These are phyloP conservation scores for Serilophus lunatus DNA, from an alignment of 2,113 vertebrate genomes.

Conservation along the genomic window DNA sequence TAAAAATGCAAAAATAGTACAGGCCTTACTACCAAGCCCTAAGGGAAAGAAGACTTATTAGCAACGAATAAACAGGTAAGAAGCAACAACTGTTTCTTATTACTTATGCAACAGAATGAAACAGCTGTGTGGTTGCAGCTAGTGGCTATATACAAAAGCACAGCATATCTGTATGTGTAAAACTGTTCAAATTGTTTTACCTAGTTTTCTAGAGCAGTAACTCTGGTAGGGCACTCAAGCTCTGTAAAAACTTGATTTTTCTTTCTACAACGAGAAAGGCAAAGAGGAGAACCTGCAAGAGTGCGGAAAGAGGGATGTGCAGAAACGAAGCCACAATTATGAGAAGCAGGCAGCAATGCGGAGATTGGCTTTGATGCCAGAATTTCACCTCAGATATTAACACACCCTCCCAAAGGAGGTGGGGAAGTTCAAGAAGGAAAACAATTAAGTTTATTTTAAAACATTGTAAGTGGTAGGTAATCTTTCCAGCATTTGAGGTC, in stretches of 20 bases:
- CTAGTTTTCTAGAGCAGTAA: not conserved
- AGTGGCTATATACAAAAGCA: not conserved
- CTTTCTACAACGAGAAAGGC: not conserved
- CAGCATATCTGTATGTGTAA: not conserved
- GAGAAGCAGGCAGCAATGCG: rapidly evolving
- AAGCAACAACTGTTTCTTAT: not conserved
- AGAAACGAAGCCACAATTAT: not conserved
- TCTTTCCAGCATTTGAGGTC: not conserved
- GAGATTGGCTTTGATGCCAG: not conserved
- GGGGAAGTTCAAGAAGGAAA: not conserved
- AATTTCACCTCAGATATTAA: not conserved
- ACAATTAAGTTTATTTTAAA: not conserved
- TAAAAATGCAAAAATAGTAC: not conserved
- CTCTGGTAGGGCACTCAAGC: not conserved
- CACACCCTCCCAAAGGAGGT: not conserved
- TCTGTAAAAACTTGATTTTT: not conserved
- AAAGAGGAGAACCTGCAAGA: not conserved
- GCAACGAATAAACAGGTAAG: not conserved
- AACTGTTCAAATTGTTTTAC: not conserved
- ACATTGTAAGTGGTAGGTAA: not conserved
- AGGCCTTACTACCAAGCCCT: not conserved
- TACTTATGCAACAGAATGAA: not conserved
- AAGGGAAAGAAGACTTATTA: not conserved
- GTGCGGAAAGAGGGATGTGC: not conserved
- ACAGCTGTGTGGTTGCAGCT: not conserved